phyloP scores from a whole-genome alignment of 2,888 invertebrate species.

The Cheiracanthium punctorium region DNA sequence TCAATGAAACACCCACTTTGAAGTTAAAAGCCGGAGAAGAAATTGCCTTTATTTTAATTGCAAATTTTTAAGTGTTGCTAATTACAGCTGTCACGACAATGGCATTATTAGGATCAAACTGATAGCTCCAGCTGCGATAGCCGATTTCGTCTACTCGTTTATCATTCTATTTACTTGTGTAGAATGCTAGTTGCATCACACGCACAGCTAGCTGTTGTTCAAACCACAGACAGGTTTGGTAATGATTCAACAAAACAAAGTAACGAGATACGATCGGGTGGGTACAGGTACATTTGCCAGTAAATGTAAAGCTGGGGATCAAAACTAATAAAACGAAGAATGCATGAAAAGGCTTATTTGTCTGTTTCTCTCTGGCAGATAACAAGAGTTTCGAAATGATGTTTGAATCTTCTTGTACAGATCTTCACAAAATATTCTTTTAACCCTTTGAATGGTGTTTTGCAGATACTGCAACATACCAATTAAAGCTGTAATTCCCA shows the following conservation, averaged over 20 bases:
- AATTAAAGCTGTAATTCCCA: too few species aligned
- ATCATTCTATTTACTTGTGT: background rate
- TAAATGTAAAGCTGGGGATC: background rate
- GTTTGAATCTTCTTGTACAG: too few species aligned
- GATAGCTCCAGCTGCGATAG: background rate
- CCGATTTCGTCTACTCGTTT: background rate
- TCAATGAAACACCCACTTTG: too few species aligned
- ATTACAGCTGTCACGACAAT: background rate
- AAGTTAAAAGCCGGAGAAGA: too few species aligned
- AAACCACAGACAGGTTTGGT: background rate
- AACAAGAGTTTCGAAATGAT: too few species aligned
- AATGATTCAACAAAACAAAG: background rate
- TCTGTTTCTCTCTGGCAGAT: too few species aligned
- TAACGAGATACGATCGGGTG: background rate
- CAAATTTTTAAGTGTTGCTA: background rate
- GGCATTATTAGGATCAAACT: background rate
- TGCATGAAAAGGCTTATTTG: too few species aligned
- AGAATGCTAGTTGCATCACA: background rate
- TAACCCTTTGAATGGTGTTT: too few species aligned
- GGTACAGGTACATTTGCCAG: too few species aligned
- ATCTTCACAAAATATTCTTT: too few species aligned
- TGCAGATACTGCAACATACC: too few species aligned
- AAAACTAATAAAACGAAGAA: too few species aligned
- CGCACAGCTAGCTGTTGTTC: background rate
- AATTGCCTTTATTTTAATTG: background rate